Percentiles rank a stretch among this genome's conserved stretches.
These are phyloP conservation scores for Herminia tarsipennalis DNA, from an alignment of 2,888 invertebrate genomes.

Conservation along the genomic window DNA sequence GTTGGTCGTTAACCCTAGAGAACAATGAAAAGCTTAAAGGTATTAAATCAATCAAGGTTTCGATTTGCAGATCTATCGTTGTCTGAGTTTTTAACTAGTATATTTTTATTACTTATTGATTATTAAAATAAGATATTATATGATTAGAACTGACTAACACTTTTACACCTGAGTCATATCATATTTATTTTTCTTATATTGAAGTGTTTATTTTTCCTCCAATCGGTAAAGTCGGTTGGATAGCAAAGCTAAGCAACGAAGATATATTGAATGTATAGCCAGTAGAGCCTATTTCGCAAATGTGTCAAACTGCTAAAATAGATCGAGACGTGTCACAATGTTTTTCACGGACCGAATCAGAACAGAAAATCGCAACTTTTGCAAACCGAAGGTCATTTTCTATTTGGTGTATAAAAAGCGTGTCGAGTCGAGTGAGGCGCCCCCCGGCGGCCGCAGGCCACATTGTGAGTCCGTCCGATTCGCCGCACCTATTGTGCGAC, in stretches of 20 bases:
- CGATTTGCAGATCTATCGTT: too few species aligned
- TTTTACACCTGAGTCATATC: too few species aligned
- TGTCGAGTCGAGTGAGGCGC: conserved; percentile 41
- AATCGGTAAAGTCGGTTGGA: too few species aligned
- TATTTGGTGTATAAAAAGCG: conserved; percentile 59
- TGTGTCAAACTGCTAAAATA: not conserved
- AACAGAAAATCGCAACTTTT: conserved; percentile 25
- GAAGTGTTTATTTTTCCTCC: too few species aligned
- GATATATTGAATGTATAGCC: too few species aligned
- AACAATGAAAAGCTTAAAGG: not conserved
- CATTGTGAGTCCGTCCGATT: conserved; percentile 72
- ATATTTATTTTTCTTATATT: too few species aligned
- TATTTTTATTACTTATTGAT: too few species aligned
- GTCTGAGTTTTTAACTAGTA: too few species aligned
- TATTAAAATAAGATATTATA: too few species aligned
- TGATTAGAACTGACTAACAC: too few species aligned
- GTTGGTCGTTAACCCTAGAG: conserved; percentile 31
- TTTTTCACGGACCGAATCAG: conserved; percentile 17
- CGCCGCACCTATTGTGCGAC: conserved; percentile 78
- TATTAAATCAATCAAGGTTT: not conserved
- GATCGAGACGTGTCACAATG: not conserved
- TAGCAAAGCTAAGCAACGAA: too few species aligned
- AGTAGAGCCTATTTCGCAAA: not conserved
- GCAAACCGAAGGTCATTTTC: conserved; percentile 64
- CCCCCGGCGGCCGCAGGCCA: conserved; percentile 50